A percentile compares a stretch with the other conserved stretches of the same genome.
Evolutionary conservation across 2,113 vertebrate species (phyloP).

Genomic region (Erythrocercus mccallii): DNA sequence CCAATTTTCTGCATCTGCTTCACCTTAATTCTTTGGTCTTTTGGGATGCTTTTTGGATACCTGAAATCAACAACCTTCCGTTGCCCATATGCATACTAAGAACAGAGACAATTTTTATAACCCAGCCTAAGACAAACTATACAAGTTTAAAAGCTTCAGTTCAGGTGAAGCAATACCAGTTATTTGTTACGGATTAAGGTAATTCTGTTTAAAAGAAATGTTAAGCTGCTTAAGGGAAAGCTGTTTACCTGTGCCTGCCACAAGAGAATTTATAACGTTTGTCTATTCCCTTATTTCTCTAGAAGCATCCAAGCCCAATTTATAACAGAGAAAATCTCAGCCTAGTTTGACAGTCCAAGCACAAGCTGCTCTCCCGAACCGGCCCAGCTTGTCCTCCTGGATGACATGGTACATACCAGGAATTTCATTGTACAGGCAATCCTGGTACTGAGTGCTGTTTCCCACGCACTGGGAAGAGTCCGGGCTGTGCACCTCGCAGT

Average conservation of each 20-base stretch:
- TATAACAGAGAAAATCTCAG: not conserved
- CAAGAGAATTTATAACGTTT: not conserved
- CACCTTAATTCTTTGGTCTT: not conserved
- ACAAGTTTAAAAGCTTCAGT: not conserved
- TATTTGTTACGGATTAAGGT: not conserved
- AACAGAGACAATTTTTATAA: not conserved
- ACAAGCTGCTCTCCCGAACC: not conserved
- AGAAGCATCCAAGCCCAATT: not conserved
- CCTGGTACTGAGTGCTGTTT: constrained; percentile 88
- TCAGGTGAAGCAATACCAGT: not conserved
- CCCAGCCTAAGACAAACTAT: not conserved
- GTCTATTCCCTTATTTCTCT: not conserved
- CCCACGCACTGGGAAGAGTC: constrained; percentile 78
- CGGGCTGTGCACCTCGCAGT: constrained; percentile 76
- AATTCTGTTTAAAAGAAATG: not conserved
- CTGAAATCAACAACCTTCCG: not conserved
- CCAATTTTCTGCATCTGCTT: not conserved
- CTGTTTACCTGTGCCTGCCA: not conserved
- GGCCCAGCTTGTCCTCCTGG: not conserved
- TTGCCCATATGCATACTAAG: not conserved
- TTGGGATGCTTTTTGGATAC: not conserved
- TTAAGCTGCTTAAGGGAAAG: not conserved
- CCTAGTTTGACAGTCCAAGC: not conserved
- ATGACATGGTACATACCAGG: constrained; percentile 75
- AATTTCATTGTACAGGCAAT: constrained; percentile 89